Conservation (phyloP, 2,888 invertebrate genomes). For the Agapostemon virescens region DNA sequence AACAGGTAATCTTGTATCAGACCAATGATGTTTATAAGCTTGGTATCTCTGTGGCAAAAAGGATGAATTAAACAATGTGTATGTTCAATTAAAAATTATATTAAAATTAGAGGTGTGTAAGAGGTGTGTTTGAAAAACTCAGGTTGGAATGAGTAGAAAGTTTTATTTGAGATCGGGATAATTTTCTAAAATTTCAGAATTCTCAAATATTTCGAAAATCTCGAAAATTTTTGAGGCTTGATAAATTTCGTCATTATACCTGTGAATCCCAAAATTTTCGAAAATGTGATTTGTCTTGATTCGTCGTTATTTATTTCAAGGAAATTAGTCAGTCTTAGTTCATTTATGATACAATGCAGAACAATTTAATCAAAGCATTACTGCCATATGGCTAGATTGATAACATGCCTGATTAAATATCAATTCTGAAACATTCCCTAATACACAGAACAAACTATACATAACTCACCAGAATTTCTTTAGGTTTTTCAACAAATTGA, state of each 20-base stretch:
- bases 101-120: not conserved
- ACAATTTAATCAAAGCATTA: conserved; percentile 4
- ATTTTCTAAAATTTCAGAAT: too few relatives aligned
- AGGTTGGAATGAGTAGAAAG: too few relatives aligned
- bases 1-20: conserved; percentile 93
- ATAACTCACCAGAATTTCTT: conserved; percentile 87
- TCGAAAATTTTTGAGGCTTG: not conserved
- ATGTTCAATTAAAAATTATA: not conserved
- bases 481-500: conserved; percentile 90
- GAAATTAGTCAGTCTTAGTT: not conserved
- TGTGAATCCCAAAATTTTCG: too few relatives aligned
- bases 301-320: not conserved
- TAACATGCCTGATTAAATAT: conserved; percentile 45
- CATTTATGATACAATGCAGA: not conserved
- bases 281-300: too few relatives aligned
- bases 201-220: not conserved
- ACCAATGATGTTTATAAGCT: conserved; percentile 98
- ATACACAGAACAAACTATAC: not conserved
- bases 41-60: conserved; percentile 86
- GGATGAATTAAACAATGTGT: conserved; percentile 11
- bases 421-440: conserved; percentile 3
- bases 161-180: too few relatives aligned
- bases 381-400: conserved; percentile 55
- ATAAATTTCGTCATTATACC: too few relatives aligned
- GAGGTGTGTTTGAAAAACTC: not conserved